Evolutionary conservation across 2,113 vertebrate species (phyloP), one percentile per base, ranked within the genome.

Genomic region (Pterocles gutturalis): DNA sequence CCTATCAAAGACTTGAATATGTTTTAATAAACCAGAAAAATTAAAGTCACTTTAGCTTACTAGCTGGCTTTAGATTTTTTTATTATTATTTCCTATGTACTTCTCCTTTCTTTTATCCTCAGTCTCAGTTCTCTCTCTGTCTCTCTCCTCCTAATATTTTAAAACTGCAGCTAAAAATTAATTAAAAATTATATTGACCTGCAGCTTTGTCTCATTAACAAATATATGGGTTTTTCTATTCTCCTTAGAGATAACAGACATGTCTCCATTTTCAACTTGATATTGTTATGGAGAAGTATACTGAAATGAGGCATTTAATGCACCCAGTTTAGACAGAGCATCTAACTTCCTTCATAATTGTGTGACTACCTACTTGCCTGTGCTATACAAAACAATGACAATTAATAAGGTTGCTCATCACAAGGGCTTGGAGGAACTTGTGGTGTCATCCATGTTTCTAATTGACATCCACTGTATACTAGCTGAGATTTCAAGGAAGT

Each of bases 21-120:
- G 14, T 95, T 97, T 98, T 97, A 97, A 96, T 97, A 97, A 98
- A 96, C 41, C 15, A 90, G 29, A 87, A 97, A 89, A 97, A 95
- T 81, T 91, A 94, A 95, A 98, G 57, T 45, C 25, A 28, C 33
- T 97, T 73, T 83, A 69, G 20, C 17, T 97, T 85, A 69, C 33
- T 48, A 93, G 22, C 46, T 93, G 48, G 19, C 14, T 93, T 36
- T 80, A 41, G 3, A 31, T 17, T 88, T 90, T 69, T 61, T 34
- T 46, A 28, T n/a, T 91, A 36, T 83, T 70, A 79, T 89, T 88
- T 60, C 10, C 3, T 57, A 11, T 53, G 3, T 2, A 89, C 86
- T 33, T 2, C 10, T 2, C 2, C 11, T 19, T 54, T 43, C 46
- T 77, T 38, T 46, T 20, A 31, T 72, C 24, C 75, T 70, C 7